A percentile compares a stretch with the other conserved stretches of the same genome.
Evolutionary conservation across 1,140 invertebrate genomes (phyloP).

Genomic region (Drosophila setifemur): DNA sequence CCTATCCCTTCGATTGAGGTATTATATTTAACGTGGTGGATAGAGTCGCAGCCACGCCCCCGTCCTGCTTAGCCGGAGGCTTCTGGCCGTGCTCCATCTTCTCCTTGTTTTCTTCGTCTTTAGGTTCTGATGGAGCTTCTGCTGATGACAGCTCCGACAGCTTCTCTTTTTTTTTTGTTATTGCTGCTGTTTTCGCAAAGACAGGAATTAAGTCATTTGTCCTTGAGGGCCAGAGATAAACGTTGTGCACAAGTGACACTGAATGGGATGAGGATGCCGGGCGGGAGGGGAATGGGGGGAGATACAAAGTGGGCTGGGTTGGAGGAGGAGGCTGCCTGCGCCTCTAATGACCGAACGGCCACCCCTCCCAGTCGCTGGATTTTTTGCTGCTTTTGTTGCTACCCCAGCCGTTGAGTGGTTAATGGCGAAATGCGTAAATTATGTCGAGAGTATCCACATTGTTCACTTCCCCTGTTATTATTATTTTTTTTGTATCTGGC

Average conservation of each 20-base stretch:
- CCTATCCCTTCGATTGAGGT: slow-evolving; percentile 17
- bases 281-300: not conserved
- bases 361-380: not conserved
- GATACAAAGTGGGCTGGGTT: no score
- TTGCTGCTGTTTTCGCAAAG: slow-evolving; percentile 37
- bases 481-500: not conserved
- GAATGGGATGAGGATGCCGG: not conserved
- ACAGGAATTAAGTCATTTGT: slow-evolving; percentile 79
- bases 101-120: not conserved
- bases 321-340: not conserved
- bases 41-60: slow-evolving; percentile 11
- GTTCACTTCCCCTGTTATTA: slow-evolving; percentile 43
- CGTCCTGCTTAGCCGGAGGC: slow-evolving; percentile 6
- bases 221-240: slow-evolving; percentile 74
- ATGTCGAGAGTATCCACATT: slow-evolving; percentile 65
- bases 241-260: slow-evolving; percentile 16
- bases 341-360: slow-evolving; percentile 37
- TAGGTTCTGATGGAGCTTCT: slow-evolving; percentile 21
- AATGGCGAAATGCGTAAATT: slow-evolving; percentile 81
- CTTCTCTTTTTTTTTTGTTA: slow-evolving; percentile 44
- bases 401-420: slow-evolving; percentile 59
- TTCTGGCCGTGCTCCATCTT: not conserved
- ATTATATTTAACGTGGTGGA: slow-evolving; percentile 25
- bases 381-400: not conserved
- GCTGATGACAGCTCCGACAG: slow-evolving; percentile 46